A percentile compares a stretch with the other conserved stretches of the same genome.
Evolutionary conservation across 2,888 invertebrate species (phyloP).

Genomic region (Cactoblastis cactorum): DNA sequence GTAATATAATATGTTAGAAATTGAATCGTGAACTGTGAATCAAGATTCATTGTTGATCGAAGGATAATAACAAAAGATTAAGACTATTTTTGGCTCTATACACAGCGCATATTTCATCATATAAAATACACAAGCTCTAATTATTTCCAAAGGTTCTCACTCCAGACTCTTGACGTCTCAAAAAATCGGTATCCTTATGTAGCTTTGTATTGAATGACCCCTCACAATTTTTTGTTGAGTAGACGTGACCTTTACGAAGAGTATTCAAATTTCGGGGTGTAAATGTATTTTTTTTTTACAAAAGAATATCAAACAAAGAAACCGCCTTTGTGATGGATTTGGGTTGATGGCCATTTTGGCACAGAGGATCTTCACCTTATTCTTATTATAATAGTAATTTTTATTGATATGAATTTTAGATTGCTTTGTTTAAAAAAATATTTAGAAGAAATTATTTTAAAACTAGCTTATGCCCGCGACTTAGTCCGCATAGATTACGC

Average conservation of each 20-base stretch:
- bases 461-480: too few species aligned
- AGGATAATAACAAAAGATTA: too few species aligned
- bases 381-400: background rate
- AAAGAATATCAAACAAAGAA: background rate
- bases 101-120: too few species aligned
- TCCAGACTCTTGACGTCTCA: background rate
- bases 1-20: background rate
- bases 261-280: background rate
- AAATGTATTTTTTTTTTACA: slow-evolving; percentile 3
- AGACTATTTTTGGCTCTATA: too few species aligned
- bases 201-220: background rate
- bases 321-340: background rate
- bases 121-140: too few species aligned
- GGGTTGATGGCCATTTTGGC: background rate
- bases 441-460: too few species aligned
- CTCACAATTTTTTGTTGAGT: slow-evolving; percentile 10
- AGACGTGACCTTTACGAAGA: slow-evolving; percentile 15
- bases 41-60: too few species aligned
- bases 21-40: too few species aligned
- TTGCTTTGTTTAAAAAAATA: background rate
- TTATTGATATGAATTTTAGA: background rate
- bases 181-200: background rate
- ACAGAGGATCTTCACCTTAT: background rate
- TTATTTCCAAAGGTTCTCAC: too few species aligned
- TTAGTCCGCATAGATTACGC: too few species aligned